Evolutionary conservation across 2,888 invertebrate species (phyloP).

Genomic region (Harpagoxenus sublaevis): DNA sequence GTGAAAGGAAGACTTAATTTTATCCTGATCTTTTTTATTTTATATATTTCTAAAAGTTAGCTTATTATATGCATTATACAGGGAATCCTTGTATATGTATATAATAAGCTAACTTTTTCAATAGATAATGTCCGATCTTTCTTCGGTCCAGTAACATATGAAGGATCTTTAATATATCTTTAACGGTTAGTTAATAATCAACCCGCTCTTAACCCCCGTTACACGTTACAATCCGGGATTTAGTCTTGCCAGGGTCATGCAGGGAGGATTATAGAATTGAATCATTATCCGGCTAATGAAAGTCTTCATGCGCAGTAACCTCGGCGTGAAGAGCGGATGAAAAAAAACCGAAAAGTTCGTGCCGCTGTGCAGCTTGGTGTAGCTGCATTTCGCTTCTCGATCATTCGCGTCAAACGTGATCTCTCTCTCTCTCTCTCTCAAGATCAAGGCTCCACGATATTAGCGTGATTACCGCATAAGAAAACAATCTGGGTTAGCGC

Average conservation of each 20-base stretch:
- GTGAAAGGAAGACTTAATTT: background rate
- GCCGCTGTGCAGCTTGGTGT: background rate
- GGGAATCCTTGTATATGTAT: no score
- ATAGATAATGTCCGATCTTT: background rate
- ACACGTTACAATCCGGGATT: slow-evolving; percentile 20
- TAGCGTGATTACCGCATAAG: slow-evolving; percentile 76
- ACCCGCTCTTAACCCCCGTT: slow-evolving; percentile 5
- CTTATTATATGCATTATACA: no score
- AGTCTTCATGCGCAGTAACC: background rate
- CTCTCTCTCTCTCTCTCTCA: slow-evolving; percentile 55
- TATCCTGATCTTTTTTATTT: background rate
- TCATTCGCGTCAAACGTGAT: slow-evolving; percentile 59
- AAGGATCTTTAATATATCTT: background rate
- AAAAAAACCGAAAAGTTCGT: background rate
- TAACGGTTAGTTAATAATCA: slow-evolving; percentile 25
- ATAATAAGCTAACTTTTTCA: background rate
- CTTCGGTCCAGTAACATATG: background rate
- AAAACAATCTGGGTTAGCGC: slow-evolving; percentile 79
- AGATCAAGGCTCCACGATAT: slow-evolving; percentile 79
- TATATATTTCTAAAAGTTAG: no score
- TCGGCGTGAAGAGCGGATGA: slow-evolving; percentile 12
- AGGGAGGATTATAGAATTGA: slow-evolving; percentile 24
- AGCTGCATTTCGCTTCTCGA: slow-evolving; percentile 34
- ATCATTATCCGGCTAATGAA: background rate
- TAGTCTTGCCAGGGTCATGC: slow-evolving; percentile 5